phyloP scores from a whole-genome alignment of 2,888 invertebrate species.

The Graphium colonna region DNA sequence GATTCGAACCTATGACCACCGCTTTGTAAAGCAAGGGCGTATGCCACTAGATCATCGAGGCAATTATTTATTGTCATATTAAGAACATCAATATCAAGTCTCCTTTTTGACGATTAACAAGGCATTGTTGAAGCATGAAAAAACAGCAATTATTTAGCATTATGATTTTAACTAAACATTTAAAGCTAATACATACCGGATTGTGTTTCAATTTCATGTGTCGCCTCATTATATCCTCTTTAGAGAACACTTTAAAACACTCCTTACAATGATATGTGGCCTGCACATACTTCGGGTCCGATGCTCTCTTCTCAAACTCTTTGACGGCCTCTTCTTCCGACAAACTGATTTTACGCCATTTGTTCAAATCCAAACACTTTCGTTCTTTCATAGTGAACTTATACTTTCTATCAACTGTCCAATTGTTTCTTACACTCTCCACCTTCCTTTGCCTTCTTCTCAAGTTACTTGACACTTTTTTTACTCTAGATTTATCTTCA shows the following conservation, averaged over 20 bases:
- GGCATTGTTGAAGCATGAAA: too few species aligned
- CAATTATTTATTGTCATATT: too few species aligned
- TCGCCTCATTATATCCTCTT: constrained; percentile 19
- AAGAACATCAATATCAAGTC: too few species aligned
- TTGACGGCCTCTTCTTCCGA: constrained; percentile 20
- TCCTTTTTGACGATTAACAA: too few species aligned
- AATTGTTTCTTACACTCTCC: not conserved
- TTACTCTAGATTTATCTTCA: not conserved
- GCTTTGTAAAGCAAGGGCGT: too few species aligned
- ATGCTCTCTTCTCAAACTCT: constrained; percentile 18
- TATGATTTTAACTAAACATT: not conserved
- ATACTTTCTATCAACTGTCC: not conserved
- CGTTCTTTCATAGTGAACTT: constrained; percentile 9
- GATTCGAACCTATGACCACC: too few species aligned
- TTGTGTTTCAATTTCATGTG: constrained; percentile 16
- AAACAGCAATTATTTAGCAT: too few species aligned
- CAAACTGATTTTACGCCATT: constrained; percentile 18
- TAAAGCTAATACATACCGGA: too few species aligned
- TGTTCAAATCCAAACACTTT: constrained; percentile 13
- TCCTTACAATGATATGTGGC: constrained; percentile 18
- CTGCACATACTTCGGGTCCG: constrained; percentile 15
- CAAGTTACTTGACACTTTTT: not conserved
- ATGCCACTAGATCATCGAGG: too few species aligned
- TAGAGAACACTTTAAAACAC: constrained; percentile 21
- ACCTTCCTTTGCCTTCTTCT: constrained; percentile 8